Conservation (phyloP, 2,888 invertebrate genomes). For the Neria commutata region DNA sequence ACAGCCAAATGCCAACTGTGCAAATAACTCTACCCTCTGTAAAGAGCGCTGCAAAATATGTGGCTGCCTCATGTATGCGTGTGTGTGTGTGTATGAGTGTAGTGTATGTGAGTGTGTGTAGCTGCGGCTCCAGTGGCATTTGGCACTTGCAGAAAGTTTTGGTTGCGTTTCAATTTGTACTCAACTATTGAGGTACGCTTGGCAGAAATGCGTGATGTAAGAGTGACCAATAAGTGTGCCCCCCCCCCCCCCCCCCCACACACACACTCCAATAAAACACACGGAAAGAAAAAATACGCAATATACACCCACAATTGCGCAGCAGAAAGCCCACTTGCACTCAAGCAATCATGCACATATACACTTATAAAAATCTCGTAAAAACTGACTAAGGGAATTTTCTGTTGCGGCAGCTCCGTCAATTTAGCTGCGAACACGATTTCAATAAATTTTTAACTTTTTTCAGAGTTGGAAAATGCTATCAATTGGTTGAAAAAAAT, state of each 20-base stretch:
- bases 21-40: conserved; percentile 2
- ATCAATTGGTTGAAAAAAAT: no score
- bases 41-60: no score
- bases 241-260: conserved; percentile 28
- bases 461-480: no score
- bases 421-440: no score
- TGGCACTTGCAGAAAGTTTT: background rate
- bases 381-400: no score
- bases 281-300: no score
- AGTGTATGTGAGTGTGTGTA: background rate
- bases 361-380: no score
- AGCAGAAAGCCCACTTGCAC: background rate
- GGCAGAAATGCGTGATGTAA: conserved; percentile 11
- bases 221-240: conserved; percentile 38
- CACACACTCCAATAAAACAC: conserved; percentile 13
- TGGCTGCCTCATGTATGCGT: background rate
- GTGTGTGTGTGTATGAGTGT: background rate
- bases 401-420: no score
- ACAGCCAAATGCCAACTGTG: background rate
- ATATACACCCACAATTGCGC: no score
- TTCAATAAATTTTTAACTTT: no score
- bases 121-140: background rate
- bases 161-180: background rate
- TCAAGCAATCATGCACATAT: background rate
- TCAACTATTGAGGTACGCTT: background rate